Base-by-base conservation (phyloP, 2,113 vertebrate genomes). In the Probosciger aterrimus region DNA sequence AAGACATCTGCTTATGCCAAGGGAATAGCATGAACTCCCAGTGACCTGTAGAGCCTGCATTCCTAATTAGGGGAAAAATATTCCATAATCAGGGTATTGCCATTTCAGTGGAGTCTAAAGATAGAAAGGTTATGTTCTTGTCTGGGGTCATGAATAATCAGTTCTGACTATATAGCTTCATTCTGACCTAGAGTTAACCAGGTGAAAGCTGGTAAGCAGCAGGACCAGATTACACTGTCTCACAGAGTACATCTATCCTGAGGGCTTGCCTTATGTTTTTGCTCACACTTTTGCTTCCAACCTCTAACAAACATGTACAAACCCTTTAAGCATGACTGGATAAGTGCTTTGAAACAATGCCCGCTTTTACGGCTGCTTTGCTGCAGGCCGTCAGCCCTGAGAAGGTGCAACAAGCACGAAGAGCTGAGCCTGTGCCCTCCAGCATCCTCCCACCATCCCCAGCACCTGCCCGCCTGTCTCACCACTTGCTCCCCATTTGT, bases 1-100 rank as follows among this genome's bases (percentile, higher is more conserved):
- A 96, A 97, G 95, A 96, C 94, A 97, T 97, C 96, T 97, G 96
- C 70, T 97, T 95, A 95, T 77, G 85, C 49, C 92, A 93, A 96
- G 91, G 90, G 94, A 96, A 96, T 97, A 92, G 85, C 67, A 81
- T 92, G 93, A 98, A 96, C 95, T 95, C 83, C 41, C 59, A 79
- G 86, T 97, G 95, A 97, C 94, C 93, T 76, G 92, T 86, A 94
- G 94, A 95, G 83, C 71, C 94, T 97, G 91, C 92, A 96, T 92
- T 94, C 83, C 91, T 94, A 96, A 96, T 95, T 96, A 97, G 86
- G 9, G 41, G 90, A 82, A 92, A 97, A 97, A 94, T 93, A 97
- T 92, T 96, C 94, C 83, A 70, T 68, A 92, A 80, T 80, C 97
- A 87, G 91, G 79, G 90, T 94, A 94, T 94, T 92, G 92, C 95